Conservation (phyloP, 2,888 invertebrate genomes). For the Slavum lentiscoides region DNA sequence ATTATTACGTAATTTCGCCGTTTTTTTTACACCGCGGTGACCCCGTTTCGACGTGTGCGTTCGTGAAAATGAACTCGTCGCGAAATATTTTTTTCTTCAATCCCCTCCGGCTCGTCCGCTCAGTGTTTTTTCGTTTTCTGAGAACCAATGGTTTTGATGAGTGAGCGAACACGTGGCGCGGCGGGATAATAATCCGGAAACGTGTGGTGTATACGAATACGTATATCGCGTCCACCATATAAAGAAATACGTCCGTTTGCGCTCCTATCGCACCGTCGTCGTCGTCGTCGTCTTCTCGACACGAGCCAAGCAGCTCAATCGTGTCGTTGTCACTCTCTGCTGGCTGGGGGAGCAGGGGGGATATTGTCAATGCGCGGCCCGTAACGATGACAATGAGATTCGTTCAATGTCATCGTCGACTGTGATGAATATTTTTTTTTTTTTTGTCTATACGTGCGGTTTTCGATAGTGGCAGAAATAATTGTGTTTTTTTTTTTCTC, state of each 20-base stretch:
- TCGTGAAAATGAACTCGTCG: constrained; percentile 4
- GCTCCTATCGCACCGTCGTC: no score
- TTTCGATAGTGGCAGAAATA: no score
- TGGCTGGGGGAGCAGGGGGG: no score
- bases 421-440: no score
- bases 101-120: not conserved
- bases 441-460: no score
- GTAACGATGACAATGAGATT: no score
- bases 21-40: not conserved
- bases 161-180: not conserved
- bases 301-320: not conserved
- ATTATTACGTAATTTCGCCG: constrained; percentile 18
- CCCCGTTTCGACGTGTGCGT: constrained; percentile 22
- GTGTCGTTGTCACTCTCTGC: not conserved
- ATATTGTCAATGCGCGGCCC: no score
- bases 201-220: not conserved
- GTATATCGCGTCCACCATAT: not conserved
- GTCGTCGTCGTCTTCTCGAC: no score
- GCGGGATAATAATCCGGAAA: not conserved
- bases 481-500: no score
- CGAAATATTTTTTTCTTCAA: not conserved
- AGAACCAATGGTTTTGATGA: not conserved
- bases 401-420: no score
- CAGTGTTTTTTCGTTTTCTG: not conserved
- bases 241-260: no score